These are phyloP conservation scores for Festucalex cinctus DNA, from an alignment of 2,113 vertebrate species.

Conservation along the genomic window DNA sequence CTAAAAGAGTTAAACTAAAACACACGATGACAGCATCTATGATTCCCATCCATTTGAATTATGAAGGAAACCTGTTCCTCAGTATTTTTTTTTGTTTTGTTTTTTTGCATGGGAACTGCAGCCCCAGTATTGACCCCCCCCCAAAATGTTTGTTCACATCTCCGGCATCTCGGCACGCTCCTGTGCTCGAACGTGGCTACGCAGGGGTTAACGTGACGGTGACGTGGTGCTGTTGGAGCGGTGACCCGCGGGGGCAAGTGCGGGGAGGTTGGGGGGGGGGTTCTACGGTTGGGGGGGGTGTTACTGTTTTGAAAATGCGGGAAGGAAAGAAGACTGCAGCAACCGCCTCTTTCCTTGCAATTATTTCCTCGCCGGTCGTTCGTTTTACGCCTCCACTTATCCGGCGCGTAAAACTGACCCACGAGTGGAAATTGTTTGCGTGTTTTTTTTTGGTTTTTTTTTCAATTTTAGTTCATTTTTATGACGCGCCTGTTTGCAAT, in stretches of 20 bases:
- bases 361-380: conserved; percentile 33
- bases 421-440: conserved; percentile 40
- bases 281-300: conserved; percentile 12
- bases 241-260: conserved; percentile 64
- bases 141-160: not conserved
- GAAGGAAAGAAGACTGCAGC: conserved; percentile 20
- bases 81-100: too few relatives aligned
- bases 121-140: conserved; percentile 10
- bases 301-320: conserved; percentile 40
- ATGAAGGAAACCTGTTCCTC: conserved; percentile 47
- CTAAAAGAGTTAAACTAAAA: not conserved
- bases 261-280: conserved; percentile 49
- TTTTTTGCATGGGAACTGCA: conserved; percentile 30
- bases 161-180: conserved; percentile 8
- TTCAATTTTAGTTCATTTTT: not conserved
- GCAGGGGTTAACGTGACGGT: conserved; percentile 70
- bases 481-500: conserved; percentile 14
- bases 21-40: conserved; percentile 7
- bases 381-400: conserved; percentile 1
- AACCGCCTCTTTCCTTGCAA: conserved; percentile 12
- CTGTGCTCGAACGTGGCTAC: conserved; percentile 25
- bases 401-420: conserved; percentile 29
- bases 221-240: conserved; percentile 69
- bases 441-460: conserved; percentile 15
- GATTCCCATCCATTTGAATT: conserved; percentile 37